These are phyloP conservation scores for Rhynchotus rufescens DNA, from an alignment of 2,797 vertebrate species.

Conservation along the genomic window DNA sequence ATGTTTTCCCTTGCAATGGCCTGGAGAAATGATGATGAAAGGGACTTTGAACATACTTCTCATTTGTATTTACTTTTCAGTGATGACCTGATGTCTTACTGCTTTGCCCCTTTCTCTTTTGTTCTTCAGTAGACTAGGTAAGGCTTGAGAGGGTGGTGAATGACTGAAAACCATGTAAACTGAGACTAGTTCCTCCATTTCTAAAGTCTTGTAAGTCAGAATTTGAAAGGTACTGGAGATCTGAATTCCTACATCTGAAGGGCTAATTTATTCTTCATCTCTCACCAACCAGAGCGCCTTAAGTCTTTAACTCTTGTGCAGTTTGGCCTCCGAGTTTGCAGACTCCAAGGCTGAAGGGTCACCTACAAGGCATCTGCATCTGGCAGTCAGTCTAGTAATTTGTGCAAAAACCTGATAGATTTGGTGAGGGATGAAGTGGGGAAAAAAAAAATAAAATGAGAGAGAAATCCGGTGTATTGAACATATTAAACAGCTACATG, in stretches of 20 bases:
- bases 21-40: background rate
- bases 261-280: background rate
- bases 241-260: background rate
- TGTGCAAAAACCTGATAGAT: background rate
- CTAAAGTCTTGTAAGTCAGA: background rate
- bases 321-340: background rate
- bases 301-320: background rate
- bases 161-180: background rate
- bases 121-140: background rate
- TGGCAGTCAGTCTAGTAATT: background rate
- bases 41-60: background rate
- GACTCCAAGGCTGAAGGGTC: background rate
- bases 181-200: background rate
- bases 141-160: background rate
- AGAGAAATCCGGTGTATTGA: too few species aligned
- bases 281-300: background rate
- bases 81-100: background rate
- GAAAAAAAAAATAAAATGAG: background rate
- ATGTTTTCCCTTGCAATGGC: background rate
- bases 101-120: background rate
- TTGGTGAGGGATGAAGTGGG: background rate
- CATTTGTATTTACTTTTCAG: background rate
- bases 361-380: background rate
- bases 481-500: background rate
- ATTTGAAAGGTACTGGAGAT: background rate